A percentile compares a stretch with the other conserved stretches of the same genome.
Conservation (phyloP, 2,888 invertebrate species). For the Mesodorylaimus sp. region DNA sequence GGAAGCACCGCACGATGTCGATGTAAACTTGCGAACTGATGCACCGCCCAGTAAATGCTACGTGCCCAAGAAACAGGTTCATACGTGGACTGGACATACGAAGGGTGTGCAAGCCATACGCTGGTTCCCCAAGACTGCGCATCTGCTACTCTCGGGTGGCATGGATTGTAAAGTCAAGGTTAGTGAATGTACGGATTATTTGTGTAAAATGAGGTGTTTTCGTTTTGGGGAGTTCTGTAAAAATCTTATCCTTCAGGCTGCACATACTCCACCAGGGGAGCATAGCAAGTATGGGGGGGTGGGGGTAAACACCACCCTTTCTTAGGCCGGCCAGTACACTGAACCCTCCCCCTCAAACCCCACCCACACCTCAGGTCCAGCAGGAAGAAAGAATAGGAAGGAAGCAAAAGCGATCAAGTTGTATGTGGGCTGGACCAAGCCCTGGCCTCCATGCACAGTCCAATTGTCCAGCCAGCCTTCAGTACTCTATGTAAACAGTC, state of each 20-base stretch:
- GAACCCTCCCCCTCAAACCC: too few species aligned
- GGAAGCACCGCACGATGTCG: constrained; percentile 75
- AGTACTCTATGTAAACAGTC: too few species aligned
- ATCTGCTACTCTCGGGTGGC: constrained; percentile 76
- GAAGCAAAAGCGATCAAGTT: too few species aligned
- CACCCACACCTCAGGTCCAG: too few species aligned
- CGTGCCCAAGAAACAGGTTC: constrained; percentile 80
- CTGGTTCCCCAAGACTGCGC: constrained; percentile 84
- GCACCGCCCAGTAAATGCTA: constrained; percentile 86
- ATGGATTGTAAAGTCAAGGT: constrained; percentile 93
- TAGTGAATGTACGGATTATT: constrained; percentile 12
- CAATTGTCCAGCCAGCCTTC: too few species aligned
- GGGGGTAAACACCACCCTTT: not conserved
- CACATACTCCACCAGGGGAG: not conserved
- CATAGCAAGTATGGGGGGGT: not conserved
- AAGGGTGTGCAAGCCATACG: constrained; percentile 84
- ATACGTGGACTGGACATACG: constrained; percentile 89
- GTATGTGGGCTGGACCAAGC: too few species aligned
- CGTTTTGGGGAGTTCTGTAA: too few species aligned
- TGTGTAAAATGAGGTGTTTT: not conserved
- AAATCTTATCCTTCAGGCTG: too few species aligned
- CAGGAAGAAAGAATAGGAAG: too few species aligned
- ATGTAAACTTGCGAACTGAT: constrained; percentile 63
- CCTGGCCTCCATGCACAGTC: too few species aligned
- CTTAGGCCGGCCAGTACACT: not conserved